Evolutionary conservation across 2,888 invertebrate species (phyloP).

Genomic region (Heliconius ismenius): DNA sequence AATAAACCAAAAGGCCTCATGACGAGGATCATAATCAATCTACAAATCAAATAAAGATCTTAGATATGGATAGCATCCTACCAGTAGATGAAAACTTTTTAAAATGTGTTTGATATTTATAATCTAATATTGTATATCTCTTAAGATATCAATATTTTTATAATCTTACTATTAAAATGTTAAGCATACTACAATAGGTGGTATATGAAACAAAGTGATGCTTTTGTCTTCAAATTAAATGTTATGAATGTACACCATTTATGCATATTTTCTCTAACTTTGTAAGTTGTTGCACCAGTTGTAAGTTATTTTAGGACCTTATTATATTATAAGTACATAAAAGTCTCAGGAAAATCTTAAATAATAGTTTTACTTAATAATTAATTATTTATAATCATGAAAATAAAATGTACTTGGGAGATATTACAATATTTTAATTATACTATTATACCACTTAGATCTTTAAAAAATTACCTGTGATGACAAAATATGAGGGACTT

Average conservation of each 20-base stretch:
- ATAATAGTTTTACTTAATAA: not conserved
- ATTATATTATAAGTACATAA: not conserved
- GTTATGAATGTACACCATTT: too few relatives aligned
- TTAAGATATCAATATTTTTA: too few relatives aligned
- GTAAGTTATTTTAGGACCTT: not conserved
- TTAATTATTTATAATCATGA: not conserved
- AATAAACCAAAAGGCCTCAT: conserved; percentile 93
- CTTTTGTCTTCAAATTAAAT: too few relatives aligned
- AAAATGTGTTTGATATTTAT: too few relatives aligned
- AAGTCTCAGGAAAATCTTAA: not conserved
- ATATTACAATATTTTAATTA: not conserved
- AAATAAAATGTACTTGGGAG: not conserved
- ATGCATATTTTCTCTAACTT: too few relatives aligned
- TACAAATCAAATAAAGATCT: conserved; percentile 57
- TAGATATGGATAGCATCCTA: not conserved
- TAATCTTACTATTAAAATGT: too few relatives aligned
- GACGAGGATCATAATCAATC: conserved; percentile 88
- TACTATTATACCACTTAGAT: not conserved
- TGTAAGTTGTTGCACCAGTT: not conserved
- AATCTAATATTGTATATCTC: too few relatives aligned
- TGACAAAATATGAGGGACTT: conserved; percentile 83
- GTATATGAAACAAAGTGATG: too few relatives aligned
- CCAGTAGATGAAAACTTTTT: too few relatives aligned
- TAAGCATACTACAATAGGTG: too few relatives aligned
- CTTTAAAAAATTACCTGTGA: conserved; percentile 73